Evolutionary conservation across 2,888 invertebrate genomes (phyloP), one percentile per base, ranked within the genome.

Genomic region (Aphidius colemani): DNA sequence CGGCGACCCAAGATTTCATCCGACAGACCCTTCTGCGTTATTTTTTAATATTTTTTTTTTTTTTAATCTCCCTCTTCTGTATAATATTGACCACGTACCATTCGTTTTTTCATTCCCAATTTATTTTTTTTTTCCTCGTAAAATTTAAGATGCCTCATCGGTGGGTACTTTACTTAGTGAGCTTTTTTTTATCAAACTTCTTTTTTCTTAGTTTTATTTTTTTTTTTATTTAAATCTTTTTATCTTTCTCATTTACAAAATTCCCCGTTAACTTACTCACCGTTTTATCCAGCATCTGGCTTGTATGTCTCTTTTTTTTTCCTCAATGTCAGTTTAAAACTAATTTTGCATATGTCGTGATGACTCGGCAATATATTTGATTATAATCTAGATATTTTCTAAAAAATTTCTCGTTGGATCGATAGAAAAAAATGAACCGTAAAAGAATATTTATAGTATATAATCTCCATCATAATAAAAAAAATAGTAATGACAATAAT

Each of bases 241-340:
- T 53, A 56, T 57, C 55, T 48, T 64, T 67, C 68, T 67, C 30
- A 30, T 73, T 72, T 74, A 72, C 71, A 69, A 74, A 77, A 78
- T 78, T 77, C 75, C 74, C 74, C 70, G 69, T 70, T 71, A 72
- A 73, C 74, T 79, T 76, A 78, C 75, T 78, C 77, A 75, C 75
- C 74, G 30, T 30, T 30, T 30, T 30, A 30, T 30, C 30, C 30
- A 72, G 72, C 76, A 76, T 78, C 74, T 75, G 75, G 71, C 63
- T 55, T 18, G 49, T 50, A 50, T 59, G 55, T 11, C 45, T 30
- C 1, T 30, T 30, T 30, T 30, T 30, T 30, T 30, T 30, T 30
- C 5, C 30, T 30, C 30, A 30, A 30, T 30, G 30, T 30, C 30
- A 30, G 30, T 3, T 30, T 30, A 30, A 30, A 30, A 30, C 30